phyloP scores from a whole-genome alignment of 2,888 invertebrate species.

The Octonoba sinensis region DNA sequence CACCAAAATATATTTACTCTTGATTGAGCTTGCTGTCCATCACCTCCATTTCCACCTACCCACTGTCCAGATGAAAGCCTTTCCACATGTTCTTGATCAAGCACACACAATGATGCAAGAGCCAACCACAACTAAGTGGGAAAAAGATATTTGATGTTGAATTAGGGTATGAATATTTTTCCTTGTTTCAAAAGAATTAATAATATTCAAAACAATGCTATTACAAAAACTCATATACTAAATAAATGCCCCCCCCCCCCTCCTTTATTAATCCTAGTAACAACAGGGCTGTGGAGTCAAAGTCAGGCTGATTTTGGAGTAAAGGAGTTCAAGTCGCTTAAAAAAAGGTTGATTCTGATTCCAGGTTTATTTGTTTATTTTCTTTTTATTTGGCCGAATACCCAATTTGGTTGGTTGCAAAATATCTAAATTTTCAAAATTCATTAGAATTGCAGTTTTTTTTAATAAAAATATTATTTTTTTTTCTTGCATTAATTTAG shows the following conservation, averaged over 20 bases:
- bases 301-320: too few relatives aligned
- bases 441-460: too few relatives aligned
- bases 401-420: too few relatives aligned
- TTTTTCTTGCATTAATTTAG: too few relatives aligned
- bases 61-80: conserved; percentile 83
- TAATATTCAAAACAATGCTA: conserved; percentile 3
- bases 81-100: conserved; percentile 92
- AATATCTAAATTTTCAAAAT: too few relatives aligned
- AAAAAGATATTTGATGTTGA: background rate
- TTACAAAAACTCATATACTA: background rate
- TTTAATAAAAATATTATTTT: too few relatives aligned
- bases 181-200: background rate
- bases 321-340: too few relatives aligned
- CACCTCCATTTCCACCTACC: conserved; percentile 77
- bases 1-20: conserved; percentile 69
- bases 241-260: background rate
- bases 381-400: too few relatives aligned
- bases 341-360: too few relatives aligned
- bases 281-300: too few relatives aligned
- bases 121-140: conserved; percentile 81
- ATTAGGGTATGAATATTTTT: background rate
- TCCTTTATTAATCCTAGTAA: too few relatives aligned
- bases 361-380: too few relatives aligned
- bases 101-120: conserved; percentile 90
- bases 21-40: conserved; percentile 75